Evolutionary conservation across 2,888 invertebrate species (phyloP).

Genomic region (Liopterus haemorrhoidalis): DNA sequence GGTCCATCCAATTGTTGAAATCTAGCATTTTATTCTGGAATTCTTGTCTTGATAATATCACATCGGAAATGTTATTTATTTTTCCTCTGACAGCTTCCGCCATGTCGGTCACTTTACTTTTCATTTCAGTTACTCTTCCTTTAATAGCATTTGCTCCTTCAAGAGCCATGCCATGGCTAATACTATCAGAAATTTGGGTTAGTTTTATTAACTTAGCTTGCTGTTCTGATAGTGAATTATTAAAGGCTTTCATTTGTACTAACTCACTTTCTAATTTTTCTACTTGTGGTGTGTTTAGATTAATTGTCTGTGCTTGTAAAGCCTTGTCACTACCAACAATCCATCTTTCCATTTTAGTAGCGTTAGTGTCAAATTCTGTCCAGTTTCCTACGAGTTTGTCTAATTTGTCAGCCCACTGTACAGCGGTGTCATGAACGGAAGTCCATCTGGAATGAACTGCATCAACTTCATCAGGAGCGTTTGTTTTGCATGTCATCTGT

Average conservation of each 20-base stretch:
- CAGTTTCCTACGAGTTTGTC: slow-evolving; percentile 74
- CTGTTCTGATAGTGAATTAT: slow-evolving; percentile 79
- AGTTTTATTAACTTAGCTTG: slow-evolving; percentile 75
- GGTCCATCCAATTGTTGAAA: slow-evolving; percentile 75
- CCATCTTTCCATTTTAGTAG: slow-evolving; percentile 74
- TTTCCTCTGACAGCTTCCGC: slow-evolving; percentile 69
- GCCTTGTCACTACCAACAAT: slow-evolving; percentile 60
- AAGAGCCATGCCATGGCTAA: slow-evolving; percentile 68
- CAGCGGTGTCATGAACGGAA: slow-evolving; percentile 73
- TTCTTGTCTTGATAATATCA: slow-evolving; percentile 75
- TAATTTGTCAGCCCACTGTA: slow-evolving; percentile 70
- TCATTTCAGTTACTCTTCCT: slow-evolving; percentile 66
- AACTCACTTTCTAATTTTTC: slow-evolving; percentile 72
- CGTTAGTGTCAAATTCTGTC: slow-evolving; percentile 74
- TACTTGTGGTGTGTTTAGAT: slow-evolving; percentile 64
- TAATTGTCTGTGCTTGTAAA: slow-evolving; percentile 53
- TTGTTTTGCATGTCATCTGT: slow-evolving; percentile 67
- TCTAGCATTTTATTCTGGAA: slow-evolving; percentile 72
- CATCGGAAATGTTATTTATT: slow-evolving; percentile 76
- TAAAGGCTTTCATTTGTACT: slow-evolving; percentile 69
- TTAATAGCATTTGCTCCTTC: slow-evolving; percentile 71
- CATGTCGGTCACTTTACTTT: slow-evolving; percentile 65
- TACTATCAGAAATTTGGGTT: slow-evolving; percentile 73
- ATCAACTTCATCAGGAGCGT: slow-evolving; percentile 78
- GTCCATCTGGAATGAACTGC: slow-evolving; percentile 77